These are phyloP conservation scores for Haemorhous mexicanus DNA, from an alignment of 2,113 vertebrate genomes.

Conservation along the genomic window DNA sequence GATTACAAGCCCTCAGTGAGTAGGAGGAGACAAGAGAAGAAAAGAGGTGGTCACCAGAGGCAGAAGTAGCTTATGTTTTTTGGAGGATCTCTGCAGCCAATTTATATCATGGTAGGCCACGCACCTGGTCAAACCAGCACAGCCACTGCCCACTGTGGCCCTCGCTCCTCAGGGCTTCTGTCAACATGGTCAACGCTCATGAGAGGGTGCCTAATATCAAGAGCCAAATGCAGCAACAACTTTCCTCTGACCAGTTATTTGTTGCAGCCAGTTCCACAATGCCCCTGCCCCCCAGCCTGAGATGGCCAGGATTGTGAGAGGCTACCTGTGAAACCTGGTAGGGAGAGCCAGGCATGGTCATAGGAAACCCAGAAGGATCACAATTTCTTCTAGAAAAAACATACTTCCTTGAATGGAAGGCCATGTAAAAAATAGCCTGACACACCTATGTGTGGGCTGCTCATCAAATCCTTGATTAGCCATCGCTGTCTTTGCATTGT, in stretches of 20 bases:
- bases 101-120: rapidly evolving
- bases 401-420: neutral
- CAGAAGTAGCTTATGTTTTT: neutral
- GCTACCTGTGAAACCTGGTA: neutral
- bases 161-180: neutral
- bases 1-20: neutral
- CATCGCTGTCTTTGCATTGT: neutral
- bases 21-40: neutral
- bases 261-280: neutral
- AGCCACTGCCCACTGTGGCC: neutral
- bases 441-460: neutral
- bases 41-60: neutral
- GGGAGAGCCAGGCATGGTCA: neutral
- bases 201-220: neutral
- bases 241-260: neutral
- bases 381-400: neutral
- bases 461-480: neutral
- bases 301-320: neutral
- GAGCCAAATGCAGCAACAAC: neutral
- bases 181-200: neutral
- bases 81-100: neutral
- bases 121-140: neutral
- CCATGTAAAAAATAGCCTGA: neutral
- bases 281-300: neutral
- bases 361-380: neutral